phyloP scores from a whole-genome alignment of 2,888 invertebrate genomes.

The Limenitis camilla region DNA sequence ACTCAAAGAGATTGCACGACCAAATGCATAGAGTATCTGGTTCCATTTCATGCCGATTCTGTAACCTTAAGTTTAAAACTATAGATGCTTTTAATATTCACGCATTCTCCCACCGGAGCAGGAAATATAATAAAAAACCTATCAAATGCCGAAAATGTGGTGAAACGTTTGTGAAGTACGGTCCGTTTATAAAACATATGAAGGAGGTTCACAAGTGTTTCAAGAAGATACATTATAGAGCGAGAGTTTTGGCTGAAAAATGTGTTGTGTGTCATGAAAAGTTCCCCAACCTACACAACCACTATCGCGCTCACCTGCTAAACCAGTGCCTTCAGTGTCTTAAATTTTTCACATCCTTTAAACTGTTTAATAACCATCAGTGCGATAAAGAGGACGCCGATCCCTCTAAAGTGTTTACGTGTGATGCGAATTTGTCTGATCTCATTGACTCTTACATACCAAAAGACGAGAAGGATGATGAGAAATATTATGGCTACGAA shows the following conservation, averaged over 20 bases:
- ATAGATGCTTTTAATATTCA: constrained; percentile 68
- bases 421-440: constrained; percentile 44
- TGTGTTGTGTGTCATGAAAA: constrained; percentile 76
- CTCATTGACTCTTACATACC: constrained; percentile 58
- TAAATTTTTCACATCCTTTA: constrained; percentile 62
- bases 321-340: constrained; percentile 69
- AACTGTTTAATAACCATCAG: constrained; percentile 47
- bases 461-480: constrained; percentile 56
- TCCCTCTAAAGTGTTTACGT: constrained; percentile 53
- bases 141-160: constrained; percentile 60
- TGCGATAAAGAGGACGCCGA: constrained; percentile 56
- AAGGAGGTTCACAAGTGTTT: constrained; percentile 49
- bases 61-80: constrained; percentile 63
- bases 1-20: constrained; percentile 51
- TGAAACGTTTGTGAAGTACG: constrained; percentile 62
- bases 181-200: constrained; percentile 64
- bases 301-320: constrained; percentile 74
- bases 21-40: constrained; percentile 58
- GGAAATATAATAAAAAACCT: constrained; percentile 63
- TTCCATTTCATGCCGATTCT: constrained; percentile 67
- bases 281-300: constrained; percentile 76
- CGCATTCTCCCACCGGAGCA: constrained; percentile 62
- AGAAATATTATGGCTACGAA: constrained; percentile 57
- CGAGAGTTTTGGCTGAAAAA: constrained; percentile 63
- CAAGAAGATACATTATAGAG: constrained; percentile 61